phyloP scores from a whole-genome alignment of 92 coral and sea anemone genomes.

The Bergia puertoricense region DNA sequence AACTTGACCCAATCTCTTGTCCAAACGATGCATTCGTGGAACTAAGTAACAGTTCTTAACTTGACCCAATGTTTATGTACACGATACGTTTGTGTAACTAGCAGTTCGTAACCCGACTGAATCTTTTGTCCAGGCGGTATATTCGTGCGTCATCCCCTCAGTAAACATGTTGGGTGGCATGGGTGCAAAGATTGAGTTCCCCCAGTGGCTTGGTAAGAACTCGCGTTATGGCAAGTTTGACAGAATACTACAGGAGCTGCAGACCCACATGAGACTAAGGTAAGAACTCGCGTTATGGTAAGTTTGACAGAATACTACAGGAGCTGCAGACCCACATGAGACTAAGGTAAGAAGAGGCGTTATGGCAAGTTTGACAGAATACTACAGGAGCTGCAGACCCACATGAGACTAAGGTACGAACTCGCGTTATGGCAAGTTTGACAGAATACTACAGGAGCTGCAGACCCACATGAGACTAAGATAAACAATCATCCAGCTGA shows the following conservation, averaged over 20 bases:
- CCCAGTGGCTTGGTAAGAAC: constrained; percentile 96
- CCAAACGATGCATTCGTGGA: constrained; percentile 80
- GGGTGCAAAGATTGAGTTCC: constrained; percentile 92
- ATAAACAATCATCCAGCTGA: constrained; percentile 27
- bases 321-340: constrained; percentile 90
- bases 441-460: constrained; percentile 90
- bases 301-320: constrained; percentile 84
- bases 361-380: constrained; percentile 79
- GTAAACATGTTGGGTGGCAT: constrained; percentile 81
- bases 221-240: constrained; percentile 81
- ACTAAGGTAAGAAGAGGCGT: constrained; percentile 84
- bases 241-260: constrained; percentile 91
- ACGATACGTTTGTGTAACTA: neutral
- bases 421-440: constrained; percentile 76
- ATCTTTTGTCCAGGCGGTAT: constrained; percentile 67
- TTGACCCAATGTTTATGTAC: neutral
- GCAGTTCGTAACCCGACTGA: neutral
- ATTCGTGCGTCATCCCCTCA: constrained; percentile 90
- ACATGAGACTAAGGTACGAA: constrained; percentile 88
- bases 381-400: constrained; percentile 88
- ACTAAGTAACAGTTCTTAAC: no score
- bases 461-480: constrained; percentile 85
- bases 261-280: constrained; percentile 89
- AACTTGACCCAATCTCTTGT: neutral
- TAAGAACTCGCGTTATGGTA: constrained; percentile 76